Conservation (phyloP, 2,888 invertebrate species). For the Acleris holmiana region DNA sequence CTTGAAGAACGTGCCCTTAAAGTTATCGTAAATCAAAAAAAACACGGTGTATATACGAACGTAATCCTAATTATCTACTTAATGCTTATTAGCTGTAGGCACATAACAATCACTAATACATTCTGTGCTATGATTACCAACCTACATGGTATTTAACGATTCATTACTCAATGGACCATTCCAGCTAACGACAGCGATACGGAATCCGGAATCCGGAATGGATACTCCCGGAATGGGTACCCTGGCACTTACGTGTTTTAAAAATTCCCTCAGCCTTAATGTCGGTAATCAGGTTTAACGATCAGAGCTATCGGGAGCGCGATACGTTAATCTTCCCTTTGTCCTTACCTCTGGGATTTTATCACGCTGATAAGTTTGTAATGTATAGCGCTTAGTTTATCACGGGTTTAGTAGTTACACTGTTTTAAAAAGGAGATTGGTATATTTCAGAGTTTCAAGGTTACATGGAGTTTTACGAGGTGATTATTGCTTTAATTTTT, state of each 20-base stretch:
- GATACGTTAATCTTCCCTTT: slow-evolving; percentile 48
- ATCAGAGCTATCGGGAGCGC: slow-evolving; percentile 14
- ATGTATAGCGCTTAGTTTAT: background rate
- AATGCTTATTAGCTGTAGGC: background rate
- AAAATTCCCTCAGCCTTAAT: slow-evolving; percentile 47
- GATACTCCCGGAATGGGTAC: slow-evolving; percentile 20
- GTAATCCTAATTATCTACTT: too few relatives aligned
- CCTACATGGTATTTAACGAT: slow-evolving; percentile 31
- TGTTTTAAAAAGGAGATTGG: too few relatives aligned
- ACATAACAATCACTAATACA: background rate
- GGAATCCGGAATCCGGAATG: slow-evolving; percentile 42
- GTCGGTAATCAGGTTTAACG: slow-evolving; percentile 45
- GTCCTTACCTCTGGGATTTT: slow-evolving; percentile 39
- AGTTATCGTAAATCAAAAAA: too few relatives aligned
- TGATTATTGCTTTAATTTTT: too few relatives aligned
- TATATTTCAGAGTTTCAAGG: too few relatives aligned
- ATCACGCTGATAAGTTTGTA: slow-evolving; percentile 25
- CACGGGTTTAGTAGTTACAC: background rate
- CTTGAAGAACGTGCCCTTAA: too few relatives aligned
- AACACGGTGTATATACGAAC: too few relatives aligned
- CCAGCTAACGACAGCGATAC: slow-evolving; percentile 43
- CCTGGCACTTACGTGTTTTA: slow-evolving; percentile 43
- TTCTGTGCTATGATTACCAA: background rate
- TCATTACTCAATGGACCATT: slow-evolving; percentile 48
- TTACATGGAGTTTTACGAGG: too few relatives aligned